These are phyloP conservation scores for Orientallactaga sibirica DNA, from an alignment of 2,797 vertebrate genomes.

Conservation along the genomic window DNA sequence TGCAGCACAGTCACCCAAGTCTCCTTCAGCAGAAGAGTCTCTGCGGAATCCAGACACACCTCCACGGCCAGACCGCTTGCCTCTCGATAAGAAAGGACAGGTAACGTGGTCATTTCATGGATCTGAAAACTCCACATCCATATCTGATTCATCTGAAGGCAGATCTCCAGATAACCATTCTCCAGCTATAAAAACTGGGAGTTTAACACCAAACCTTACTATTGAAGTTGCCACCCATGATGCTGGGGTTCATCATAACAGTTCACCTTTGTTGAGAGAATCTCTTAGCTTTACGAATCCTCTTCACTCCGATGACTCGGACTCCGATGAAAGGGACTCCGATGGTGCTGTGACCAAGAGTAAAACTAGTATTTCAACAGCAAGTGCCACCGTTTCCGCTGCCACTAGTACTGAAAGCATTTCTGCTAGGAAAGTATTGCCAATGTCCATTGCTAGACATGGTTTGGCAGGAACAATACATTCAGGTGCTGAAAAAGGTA, in stretches of 20 bases:
- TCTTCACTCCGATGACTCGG: conserved; percentile 96
- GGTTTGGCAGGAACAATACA: conserved; percentile 81
- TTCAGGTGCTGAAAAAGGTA: conserved; percentile 92
- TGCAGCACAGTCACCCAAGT: conserved; percentile 76
- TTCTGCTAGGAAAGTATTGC: conserved; percentile 92
- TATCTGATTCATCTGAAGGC: conserved; percentile 81
- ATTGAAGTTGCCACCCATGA: conserved; percentile 77
- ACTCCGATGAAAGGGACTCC: conserved; percentile 90
- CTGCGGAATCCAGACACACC: conserved; percentile 86
- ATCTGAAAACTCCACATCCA: conserved; percentile 77
- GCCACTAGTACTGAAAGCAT: conserved; percentile 87
- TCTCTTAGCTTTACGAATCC: conserved; percentile 98
- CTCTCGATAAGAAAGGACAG: conserved; percentile 91
- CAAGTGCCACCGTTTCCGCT: conserved; percentile 92
- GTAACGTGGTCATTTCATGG: conserved; percentile 87
- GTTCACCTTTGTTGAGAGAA: conserved; percentile 85
- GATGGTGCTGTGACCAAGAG: conserved; percentile 83
- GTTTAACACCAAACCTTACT: conserved; percentile 85
- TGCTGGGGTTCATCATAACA: conserved; percentile 59
- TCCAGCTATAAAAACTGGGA: conserved; percentile 87
- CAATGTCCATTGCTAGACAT: conserved; percentile 96
- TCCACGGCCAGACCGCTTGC: conserved; percentile 93
- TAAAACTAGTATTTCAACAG: conserved; percentile 91
- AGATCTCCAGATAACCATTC: conserved; percentile 80
- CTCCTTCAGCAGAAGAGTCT: conserved; percentile 77